These are phyloP conservation scores for Cryptoblepharus egeriae DNA, from an alignment of 2,797 vertebrate genomes.

Conservation along the genomic window DNA sequence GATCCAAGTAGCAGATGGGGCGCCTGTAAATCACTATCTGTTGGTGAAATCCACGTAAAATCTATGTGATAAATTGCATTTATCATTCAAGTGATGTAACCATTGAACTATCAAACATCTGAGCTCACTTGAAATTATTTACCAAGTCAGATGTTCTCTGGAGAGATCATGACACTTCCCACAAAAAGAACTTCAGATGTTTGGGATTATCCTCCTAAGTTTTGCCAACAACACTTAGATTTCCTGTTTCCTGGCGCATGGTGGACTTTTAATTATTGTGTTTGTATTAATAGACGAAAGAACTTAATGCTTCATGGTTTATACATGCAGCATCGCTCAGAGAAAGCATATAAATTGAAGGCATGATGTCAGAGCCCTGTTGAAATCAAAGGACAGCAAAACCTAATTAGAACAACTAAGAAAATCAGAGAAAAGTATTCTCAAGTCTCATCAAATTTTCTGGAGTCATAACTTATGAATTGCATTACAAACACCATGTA, in stretches of 20 bases:
- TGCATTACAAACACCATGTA: slow-evolving; percentile 23
- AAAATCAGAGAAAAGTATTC: slow-evolving; percentile 34
- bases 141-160: slow-evolving; percentile 45
- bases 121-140: slow-evolving; percentile 50
- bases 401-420: slow-evolving; percentile 45
- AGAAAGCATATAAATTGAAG: slow-evolving; percentile 50
- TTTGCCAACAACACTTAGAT: slow-evolving; percentile 30
- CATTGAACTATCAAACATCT: slow-evolving; percentile 39
- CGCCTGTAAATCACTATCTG: slow-evolving; percentile 15
- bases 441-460: slow-evolving; percentile 31
- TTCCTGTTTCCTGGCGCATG: slow-evolving; percentile 36
- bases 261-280: slow-evolving; percentile 54
- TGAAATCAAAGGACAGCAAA: slow-evolving; percentile 22
- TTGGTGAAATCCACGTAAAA: not conserved
- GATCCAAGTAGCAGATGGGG: not conserved
- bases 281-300: slow-evolving; percentile 36
- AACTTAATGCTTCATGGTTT: slow-evolving; percentile 52
- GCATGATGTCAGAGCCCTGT: slow-evolving; percentile 41
- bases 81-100: slow-evolving; percentile 49
- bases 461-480: slow-evolving; percentile 20
- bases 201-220: slow-evolving; percentile 44
- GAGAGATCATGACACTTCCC: slow-evolving; percentile 35
- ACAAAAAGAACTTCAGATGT: slow-evolving; percentile 44
- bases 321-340: not conserved
- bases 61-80: slow-evolving; percentile 8